Conservation (phyloP, 2,888 invertebrate species). For the Morpho achilles region DNA sequence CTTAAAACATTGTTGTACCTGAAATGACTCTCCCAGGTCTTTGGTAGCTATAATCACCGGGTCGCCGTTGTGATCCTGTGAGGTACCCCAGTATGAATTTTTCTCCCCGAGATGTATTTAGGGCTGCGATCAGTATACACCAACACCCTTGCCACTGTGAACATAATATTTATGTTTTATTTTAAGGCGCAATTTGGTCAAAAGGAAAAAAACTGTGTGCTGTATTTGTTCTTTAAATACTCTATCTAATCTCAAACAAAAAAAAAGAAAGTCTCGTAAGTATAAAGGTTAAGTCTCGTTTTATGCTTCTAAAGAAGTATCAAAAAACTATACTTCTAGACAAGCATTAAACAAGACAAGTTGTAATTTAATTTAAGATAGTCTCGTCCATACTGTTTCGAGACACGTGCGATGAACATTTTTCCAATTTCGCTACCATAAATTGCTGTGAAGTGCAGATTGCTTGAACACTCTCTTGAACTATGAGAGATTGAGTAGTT, state of each 20-base stretch:
- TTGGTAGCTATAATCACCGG: slow-evolving; percentile 88
- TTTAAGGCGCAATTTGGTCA: no score
- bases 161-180: slow-evolving; percentile 12
- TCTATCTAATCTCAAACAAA: no score
- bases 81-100: slow-evolving; percentile 90
- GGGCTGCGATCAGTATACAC: slow-evolving; percentile 42
- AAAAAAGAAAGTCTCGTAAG: no score
- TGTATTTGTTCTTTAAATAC: no score
- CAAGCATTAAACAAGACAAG: slow-evolving; percentile 2
- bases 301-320: no score
- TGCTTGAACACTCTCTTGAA: slow-evolving; percentile 36
- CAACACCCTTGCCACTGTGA: slow-evolving; percentile 60
- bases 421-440: slow-evolving; percentile 64
- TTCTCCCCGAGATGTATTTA: slow-evolving; percentile 54
- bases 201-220: no score
- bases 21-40: slow-evolving; percentile 84
- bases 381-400: slow-evolving; percentile 38
- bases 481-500: background rate
- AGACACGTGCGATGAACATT: slow-evolving; percentile 59
- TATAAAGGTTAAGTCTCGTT: no score
- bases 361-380: slow-evolving; percentile 37
- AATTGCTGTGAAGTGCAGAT: slow-evolving; percentile 41
- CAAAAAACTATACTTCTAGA: no score
- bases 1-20: slow-evolving; percentile 37
- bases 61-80: slow-evolving; percentile 89